These are phyloP conservation scores for Chinchilla lanigera DNA, from an alignment of 2,113 vertebrate species.

Conservation along the genomic window DNA sequence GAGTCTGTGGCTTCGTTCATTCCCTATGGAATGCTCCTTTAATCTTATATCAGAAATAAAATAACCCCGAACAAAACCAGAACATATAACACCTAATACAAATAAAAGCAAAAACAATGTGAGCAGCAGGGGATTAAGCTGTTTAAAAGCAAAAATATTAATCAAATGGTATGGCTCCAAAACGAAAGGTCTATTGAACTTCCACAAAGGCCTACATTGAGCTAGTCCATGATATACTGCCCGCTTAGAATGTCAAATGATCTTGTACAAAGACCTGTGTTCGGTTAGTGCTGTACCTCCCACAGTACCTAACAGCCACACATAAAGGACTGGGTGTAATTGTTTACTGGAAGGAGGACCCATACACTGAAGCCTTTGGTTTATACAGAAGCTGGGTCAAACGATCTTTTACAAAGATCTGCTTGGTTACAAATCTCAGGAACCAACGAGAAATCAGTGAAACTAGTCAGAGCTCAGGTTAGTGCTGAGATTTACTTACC, in stretches of 20 bases:
- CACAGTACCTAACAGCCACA: not conserved
- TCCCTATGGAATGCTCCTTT: not conserved
- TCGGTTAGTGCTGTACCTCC: not conserved
- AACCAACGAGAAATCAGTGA: not conserved
- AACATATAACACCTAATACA: not conserved
- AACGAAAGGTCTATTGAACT: not conserved
- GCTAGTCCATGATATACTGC: not conserved
- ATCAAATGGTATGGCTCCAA: not conserved
- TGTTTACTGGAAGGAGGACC: not conserved
- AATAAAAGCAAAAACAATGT: conserved; percentile 16
- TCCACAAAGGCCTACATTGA: not conserved
- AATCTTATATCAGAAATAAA: conserved; percentile 15
- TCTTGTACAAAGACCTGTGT: not conserved
- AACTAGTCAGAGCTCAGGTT: not conserved
- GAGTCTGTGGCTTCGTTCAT: not conserved
- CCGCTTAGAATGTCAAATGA: not conserved
- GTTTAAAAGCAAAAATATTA: not conserved
- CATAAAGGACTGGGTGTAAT: not conserved
- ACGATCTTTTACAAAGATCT: not conserved
- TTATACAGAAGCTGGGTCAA: not conserved
- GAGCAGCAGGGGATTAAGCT: not conserved
- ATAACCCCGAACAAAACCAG: not conserved
- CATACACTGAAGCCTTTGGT: not conserved
- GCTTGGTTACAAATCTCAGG: not conserved
- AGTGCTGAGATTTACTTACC: not conserved